phyloP scores from a whole-genome alignment of 2,888 invertebrate genomes.

The Cerastoderma edule region DNA sequence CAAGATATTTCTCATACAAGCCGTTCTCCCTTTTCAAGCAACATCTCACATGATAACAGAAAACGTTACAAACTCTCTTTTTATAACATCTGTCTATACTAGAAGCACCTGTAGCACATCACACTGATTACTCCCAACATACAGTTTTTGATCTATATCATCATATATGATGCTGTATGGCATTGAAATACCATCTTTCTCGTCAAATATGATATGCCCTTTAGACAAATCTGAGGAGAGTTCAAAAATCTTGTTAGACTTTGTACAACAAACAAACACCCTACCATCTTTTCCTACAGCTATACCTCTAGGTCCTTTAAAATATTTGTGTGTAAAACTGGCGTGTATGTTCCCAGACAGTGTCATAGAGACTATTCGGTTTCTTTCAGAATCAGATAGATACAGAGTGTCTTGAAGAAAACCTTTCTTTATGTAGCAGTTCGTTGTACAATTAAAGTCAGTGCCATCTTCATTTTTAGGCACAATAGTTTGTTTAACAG shows the following conservation, averaged over 20 bases:
- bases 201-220: slow-evolving; percentile 4
- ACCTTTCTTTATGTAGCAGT: neutral
- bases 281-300: slow-evolving; percentile 7
- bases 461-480: neutral
- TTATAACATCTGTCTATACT: too few species aligned
- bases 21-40: too few species aligned
- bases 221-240: slow-evolving; percentile 3
- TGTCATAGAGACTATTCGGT: slow-evolving; percentile 5
- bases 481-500: slow-evolving; percentile 2
- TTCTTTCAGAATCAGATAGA: neutral
- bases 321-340: neutral
- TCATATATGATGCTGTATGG: slow-evolving; percentile 1
- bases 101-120: neutral
- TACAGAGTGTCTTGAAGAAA: neutral
- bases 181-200: neutral
- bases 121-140: neutral
- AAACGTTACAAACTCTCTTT: too few species aligned
- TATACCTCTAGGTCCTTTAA: slow-evolving; percentile 8
- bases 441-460: neutral
- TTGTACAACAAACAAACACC: neutral
- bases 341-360: neutral
- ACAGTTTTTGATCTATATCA: neutral
- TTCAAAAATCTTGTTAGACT: slow-evolving; percentile 3
- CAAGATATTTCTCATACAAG: too few species aligned
- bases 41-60: too few species aligned